Evolutionary conservation across 2,888 invertebrate species (phyloP).

Genomic region (Hydrotaea diabolus): DNA sequence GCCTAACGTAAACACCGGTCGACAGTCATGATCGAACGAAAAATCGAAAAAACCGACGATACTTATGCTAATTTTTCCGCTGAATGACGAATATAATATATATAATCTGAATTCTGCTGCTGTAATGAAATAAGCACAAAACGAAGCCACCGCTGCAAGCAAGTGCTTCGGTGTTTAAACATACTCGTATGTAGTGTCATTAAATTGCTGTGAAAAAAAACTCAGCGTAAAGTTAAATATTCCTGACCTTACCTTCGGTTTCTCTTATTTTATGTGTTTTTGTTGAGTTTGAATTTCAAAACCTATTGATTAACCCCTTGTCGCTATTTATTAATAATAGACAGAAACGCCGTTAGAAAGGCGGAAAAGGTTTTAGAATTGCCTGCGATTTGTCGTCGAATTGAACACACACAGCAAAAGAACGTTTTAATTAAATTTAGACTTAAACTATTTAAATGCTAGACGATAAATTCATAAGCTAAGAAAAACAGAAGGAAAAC

Average conservation of each 20-base stretch:
- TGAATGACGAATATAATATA: constrained; percentile 22
- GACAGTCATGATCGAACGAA: neutral
- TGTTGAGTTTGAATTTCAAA: neutral
- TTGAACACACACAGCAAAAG: too few species aligned
- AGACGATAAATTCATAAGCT: neutral
- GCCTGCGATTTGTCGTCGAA: neutral
- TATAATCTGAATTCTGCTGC: neutral
- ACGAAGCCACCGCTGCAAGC: neutral
- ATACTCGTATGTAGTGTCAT: neutral
- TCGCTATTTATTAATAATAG: neutral
- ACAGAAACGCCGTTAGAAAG: constrained; percentile 31
- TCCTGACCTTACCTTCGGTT: constrained; percentile 57
- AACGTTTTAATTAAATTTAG: neutral
- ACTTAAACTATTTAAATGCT: neutral
- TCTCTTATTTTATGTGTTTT: neutral
- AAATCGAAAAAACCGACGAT: neutral
- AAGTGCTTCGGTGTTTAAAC: neutral
- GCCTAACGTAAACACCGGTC: constrained; percentile 25
- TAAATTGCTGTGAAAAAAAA: constrained; percentile 35
- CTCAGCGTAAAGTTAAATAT: constrained; percentile 7
- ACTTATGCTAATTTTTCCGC: constrained; percentile 50
- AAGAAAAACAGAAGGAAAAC: neutral
- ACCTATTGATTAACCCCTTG: neutral
- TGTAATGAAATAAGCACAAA: constrained; percentile 44
- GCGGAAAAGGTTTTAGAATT: constrained; percentile 27